A percentile compares a stretch with the other conserved stretches of the same genome.
Conservation (phyloP, 2,797 vertebrate species). For the Geotrypetes seraphini region DNA sequence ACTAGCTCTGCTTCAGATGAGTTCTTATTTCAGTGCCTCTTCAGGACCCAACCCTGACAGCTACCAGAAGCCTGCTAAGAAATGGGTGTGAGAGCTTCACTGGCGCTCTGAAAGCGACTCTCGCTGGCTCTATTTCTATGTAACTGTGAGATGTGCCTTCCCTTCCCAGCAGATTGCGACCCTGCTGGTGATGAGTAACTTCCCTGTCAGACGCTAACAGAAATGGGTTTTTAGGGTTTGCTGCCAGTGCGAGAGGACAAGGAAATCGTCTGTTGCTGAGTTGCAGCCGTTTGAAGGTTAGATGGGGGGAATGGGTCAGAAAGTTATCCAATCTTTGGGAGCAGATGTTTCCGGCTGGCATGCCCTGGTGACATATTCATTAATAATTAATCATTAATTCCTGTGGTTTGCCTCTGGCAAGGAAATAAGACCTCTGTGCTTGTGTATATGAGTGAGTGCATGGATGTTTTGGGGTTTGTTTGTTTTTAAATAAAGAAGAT, state of each 20-base stretch:
- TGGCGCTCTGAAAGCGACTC: no score
- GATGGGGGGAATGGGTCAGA: constrained; percentile 20
- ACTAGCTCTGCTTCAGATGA: no score
- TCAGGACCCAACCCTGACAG: no score
- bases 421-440: constrained; percentile 25
- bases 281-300: constrained; percentile 22
- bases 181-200: not conserved
- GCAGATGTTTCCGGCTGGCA: constrained; percentile 41
- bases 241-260: constrained; percentile 3
- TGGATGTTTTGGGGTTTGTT: no score
- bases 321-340: constrained; percentile 41
- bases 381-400: constrained; percentile 38
- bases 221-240: not conserved
- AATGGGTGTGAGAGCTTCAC: no score
- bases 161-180: not conserved
- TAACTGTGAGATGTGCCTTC: no score
- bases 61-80: no score
- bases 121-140: no score
- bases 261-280: constrained; percentile 21
- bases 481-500: no score
- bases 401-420: constrained; percentile 4
- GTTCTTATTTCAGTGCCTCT: no score
- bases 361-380: constrained; percentile 12
- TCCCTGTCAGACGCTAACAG: not conserved
- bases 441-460: not conserved